phyloP scores from a whole-genome alignment of 2,888 invertebrate genomes.

The Caenorhabditis drosophilae region DNA sequence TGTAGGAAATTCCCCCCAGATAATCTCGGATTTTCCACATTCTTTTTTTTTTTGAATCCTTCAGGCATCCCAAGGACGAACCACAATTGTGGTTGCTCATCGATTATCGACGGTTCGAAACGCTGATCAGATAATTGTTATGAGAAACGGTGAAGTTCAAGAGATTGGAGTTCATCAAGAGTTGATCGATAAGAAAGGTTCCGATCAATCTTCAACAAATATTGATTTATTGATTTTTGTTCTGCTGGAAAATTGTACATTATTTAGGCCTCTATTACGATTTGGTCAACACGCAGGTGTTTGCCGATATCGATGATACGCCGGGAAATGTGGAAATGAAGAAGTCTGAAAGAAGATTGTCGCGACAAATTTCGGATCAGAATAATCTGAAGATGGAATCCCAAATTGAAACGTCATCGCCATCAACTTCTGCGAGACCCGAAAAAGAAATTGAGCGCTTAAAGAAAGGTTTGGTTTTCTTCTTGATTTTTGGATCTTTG shows the following conservation, averaged over 20 bases:
- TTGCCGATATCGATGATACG: constrained; percentile 50
- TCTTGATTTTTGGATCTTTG: no score
- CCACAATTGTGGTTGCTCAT: constrained; percentile 72
- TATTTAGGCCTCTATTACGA: constrained; percentile 77
- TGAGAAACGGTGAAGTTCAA: constrained; percentile 69
- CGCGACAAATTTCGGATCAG: constrained; percentile 22
- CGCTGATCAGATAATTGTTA: constrained; percentile 72
- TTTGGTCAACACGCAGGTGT: constrained; percentile 69
- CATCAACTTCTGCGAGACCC: no score
- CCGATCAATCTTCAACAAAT: no score
- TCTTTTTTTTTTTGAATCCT: neutral
- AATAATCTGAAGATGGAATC: constrained; percentile 11
- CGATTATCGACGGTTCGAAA: constrained; percentile 72
- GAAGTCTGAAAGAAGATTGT: constrained; percentile 13
- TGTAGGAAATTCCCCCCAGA: no score
- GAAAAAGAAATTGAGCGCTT: constrained; percentile 43
- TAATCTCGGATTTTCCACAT: neutral
- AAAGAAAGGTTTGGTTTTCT: no score
- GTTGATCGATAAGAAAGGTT: constrained; percentile 74
- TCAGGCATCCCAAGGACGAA: constrained; percentile 67
- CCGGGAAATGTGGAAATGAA: constrained; percentile 6
- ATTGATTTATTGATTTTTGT: no score
- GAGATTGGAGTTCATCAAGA: constrained; percentile 76
- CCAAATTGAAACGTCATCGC: no score
- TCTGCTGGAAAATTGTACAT: no score